Evolutionary conservation across 2,797 vertebrate species (phyloP).

Genomic region (Leptodactylus fallax): DNA sequence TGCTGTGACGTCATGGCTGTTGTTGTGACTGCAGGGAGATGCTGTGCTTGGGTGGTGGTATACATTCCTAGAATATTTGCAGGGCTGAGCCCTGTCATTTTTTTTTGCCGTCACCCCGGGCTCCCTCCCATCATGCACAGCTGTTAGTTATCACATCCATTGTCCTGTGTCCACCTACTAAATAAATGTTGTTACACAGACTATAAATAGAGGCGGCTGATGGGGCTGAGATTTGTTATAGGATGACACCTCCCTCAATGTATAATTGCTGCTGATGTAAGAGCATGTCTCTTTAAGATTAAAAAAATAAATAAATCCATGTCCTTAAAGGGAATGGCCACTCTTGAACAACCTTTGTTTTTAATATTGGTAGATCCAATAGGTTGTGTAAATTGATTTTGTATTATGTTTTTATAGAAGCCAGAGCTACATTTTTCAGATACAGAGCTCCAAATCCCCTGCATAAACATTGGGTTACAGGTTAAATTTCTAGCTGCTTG

Average conservation of each 20-base stretch:
- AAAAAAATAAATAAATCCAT: not conserved
- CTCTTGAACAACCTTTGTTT: too few species aligned
- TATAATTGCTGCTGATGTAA: not conserved
- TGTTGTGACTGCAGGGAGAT: too few species aligned
- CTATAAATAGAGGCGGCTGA: not conserved
- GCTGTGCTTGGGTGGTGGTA: not conserved
- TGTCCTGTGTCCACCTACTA: not conserved
- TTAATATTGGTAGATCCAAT: too few species aligned
- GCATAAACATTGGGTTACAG: not conserved
- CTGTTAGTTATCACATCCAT: not conserved
- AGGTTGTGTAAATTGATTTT: too few species aligned
- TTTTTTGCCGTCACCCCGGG: not conserved
- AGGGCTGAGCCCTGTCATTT: not conserved
- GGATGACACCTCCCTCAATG: not conserved
- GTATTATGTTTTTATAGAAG: too few species aligned
- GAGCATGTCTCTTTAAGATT: not conserved
- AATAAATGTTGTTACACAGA: slow-evolving; percentile 16
- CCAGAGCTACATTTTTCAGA: not conserved
- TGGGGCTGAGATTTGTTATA: not conserved
- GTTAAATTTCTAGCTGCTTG: not conserved
- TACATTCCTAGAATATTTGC: slow-evolving; percentile 26
- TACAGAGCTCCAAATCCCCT: too few species aligned
- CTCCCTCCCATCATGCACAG: slow-evolving; percentile 10
- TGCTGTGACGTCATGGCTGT: not conserved
- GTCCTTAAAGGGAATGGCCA: not conserved